These are phyloP conservation scores for Ahaetulla prasina DNA, from an alignment of 2,113 vertebrate species.

Conservation along the genomic window DNA sequence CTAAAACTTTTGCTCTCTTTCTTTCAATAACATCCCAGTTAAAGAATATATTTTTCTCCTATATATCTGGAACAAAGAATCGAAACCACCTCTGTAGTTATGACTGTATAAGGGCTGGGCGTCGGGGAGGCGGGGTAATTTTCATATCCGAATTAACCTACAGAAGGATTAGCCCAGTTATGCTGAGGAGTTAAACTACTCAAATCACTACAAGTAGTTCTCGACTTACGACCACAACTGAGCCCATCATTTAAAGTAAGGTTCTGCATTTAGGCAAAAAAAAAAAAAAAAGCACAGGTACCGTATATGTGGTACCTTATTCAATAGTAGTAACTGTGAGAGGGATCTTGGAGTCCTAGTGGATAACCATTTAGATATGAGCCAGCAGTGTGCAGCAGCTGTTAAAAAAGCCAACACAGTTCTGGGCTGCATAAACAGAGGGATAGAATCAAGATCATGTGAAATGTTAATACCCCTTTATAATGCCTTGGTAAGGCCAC, in stretches of 20 bases:
- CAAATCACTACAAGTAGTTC: not conserved
- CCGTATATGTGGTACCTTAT: no score
- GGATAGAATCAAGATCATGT: no score
- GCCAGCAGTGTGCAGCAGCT: no score
- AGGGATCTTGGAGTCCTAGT: no score
- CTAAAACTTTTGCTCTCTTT: not conserved
- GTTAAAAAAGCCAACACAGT: no score
- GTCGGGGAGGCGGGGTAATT: not conserved
- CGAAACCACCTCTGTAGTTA: not conserved
- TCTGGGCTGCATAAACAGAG: no score
- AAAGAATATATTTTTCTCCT: not conserved
- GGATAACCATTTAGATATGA: no score
- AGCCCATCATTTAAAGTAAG: not conserved
- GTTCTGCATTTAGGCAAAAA: no score
- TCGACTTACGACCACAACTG: not conserved
- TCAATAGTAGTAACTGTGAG: no score
- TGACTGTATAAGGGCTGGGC: not conserved
- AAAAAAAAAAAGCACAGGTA: no score
- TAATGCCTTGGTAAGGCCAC: no score
- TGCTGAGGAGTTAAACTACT: not conserved
- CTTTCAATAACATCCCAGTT: not conserved
- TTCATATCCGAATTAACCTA: not conserved
- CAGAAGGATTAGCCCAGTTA: not conserved
- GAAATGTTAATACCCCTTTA: no score
- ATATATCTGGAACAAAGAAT: not conserved